Evolutionary conservation across 2,797 vertebrate genomes (phyloP).

Genomic region (Lepilemur septentrionalis): DNA sequence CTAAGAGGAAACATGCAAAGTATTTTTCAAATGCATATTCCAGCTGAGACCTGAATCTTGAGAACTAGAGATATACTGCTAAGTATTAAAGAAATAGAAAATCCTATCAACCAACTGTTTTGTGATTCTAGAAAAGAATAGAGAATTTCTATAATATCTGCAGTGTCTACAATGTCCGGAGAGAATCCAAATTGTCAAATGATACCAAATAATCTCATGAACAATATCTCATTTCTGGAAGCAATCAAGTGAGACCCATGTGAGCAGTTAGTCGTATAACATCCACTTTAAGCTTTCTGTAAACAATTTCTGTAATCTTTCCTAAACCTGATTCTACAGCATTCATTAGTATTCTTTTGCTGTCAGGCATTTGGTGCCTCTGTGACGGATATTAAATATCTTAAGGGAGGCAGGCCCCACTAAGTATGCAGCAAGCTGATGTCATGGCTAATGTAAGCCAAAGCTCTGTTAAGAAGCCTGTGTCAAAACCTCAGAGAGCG

Average conservation of each 20-base stretch:
- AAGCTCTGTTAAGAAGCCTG: neutral
- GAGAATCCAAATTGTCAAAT: constrained; percentile 15
- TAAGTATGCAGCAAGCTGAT: neutral
- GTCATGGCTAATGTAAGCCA: neutral
- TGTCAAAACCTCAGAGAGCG: neutral
- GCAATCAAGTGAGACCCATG: constrained; percentile 22
- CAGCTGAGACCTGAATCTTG: neutral
- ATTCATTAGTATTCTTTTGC: constrained; percentile 51
- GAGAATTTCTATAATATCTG: neutral
- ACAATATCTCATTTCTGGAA: constrained; percentile 50
- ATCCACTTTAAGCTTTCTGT: constrained; percentile 51
- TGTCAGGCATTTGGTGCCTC: constrained; percentile 23
- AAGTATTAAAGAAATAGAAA: constrained; percentile 40
- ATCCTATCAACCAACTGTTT: neutral
- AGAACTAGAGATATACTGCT: constrained; percentile 31
- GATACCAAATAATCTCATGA: constrained; percentile 37
- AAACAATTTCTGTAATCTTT: constrained; percentile 54
- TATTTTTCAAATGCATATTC: constrained; percentile 65
- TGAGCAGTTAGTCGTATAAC: constrained; percentile 1
- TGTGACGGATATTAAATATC: constrained; percentile 40
- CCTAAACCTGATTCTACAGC: constrained; percentile 3
- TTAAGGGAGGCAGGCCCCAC: neutral
- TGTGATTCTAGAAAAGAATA: neutral
- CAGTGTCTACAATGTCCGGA: neutral
- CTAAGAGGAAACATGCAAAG: neutral